Conservation (phyloP, 2,797 vertebrate genomes). For the Tapera naevia region DNA sequence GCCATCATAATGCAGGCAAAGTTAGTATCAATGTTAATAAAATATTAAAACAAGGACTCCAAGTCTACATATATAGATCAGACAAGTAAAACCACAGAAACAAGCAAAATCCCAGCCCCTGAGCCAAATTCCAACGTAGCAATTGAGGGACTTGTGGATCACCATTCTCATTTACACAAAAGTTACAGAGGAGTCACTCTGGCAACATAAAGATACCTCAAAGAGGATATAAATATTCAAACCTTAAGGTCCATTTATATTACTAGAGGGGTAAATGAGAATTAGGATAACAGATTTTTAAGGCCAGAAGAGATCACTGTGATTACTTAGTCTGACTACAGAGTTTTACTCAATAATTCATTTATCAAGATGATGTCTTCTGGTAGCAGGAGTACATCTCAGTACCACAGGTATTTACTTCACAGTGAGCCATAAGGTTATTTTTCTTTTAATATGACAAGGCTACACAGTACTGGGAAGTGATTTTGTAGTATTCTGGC, state of each 20-base stretch:
- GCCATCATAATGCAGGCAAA: neutral
- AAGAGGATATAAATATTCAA: constrained; percentile 33
- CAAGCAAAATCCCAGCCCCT: neutral
- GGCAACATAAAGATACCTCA: neutral
- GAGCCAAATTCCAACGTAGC: neutral
- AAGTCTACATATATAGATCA: neutral
- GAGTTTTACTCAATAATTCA: constrained; percentile 33
- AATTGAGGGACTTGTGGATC: neutral
- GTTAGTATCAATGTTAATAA: neutral
- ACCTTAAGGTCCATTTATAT: constrained; percentile 13
- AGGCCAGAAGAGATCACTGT: constrained; percentile 11
- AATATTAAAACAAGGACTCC: constrained; percentile 18
- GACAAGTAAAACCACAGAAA: neutral
- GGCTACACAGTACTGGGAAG: neutral
- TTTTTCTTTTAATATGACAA: neutral
- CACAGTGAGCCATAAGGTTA: neutral
- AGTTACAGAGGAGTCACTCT: constrained; percentile 11
- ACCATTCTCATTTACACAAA: neutral
- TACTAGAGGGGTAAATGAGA: constrained; percentile 14
- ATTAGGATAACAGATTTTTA: constrained; percentile 45
- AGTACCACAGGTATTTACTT: neutral
- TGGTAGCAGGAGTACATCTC: neutral
- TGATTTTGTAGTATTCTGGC: neutral
- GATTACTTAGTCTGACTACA: neutral
- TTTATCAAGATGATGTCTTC: neutral